Percentiles rank a stretch among this genome's conserved stretches.
These are phyloP conservation scores for Diaphora mendica DNA, from an alignment of 2,888 invertebrate genomes.

Conservation along the genomic window DNA sequence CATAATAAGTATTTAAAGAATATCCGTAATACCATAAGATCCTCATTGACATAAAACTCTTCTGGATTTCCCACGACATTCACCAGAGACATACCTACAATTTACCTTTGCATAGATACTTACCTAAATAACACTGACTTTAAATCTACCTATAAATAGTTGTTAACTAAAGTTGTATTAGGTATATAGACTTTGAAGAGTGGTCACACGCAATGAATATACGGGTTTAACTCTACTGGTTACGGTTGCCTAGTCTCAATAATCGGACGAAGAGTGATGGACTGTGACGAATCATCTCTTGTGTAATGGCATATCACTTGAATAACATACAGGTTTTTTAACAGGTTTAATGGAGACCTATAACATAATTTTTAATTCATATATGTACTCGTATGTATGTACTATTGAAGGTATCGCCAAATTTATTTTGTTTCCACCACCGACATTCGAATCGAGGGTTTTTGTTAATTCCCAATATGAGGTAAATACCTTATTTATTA, in stretches of 20 bases:
- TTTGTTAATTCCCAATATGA: neutral
- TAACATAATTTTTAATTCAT: neutral
- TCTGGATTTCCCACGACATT: neutral
- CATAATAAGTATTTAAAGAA: neutral
- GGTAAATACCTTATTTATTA: neutral
- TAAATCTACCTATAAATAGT: constrained; percentile 20
- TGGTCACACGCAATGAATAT: constrained; percentile 27
- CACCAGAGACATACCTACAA: too few species aligned
- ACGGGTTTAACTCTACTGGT: constrained; percentile 23
- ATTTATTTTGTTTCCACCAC: neutral
- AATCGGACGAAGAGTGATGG: constrained; percentile 34
- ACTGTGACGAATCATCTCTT: constrained; percentile 43
- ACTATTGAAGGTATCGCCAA: neutral
- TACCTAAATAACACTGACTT: constrained; percentile 26
- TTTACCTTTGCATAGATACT: too few species aligned
- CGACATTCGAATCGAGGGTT: neutral
- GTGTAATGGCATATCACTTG: constrained; percentile 30
- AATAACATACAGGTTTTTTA: constrained; percentile 35
- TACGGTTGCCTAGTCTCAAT: constrained; percentile 27
- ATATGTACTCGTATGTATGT: neutral
- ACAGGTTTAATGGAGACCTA: neutral
- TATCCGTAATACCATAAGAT: neutral
- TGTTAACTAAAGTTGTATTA: constrained; percentile 25
- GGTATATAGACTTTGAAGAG: neutral
- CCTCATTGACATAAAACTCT: neutral